Base-by-base conservation (phyloP, 2,113 vertebrate genomes). In the Dolichallabes microphthalmus region DNA sequence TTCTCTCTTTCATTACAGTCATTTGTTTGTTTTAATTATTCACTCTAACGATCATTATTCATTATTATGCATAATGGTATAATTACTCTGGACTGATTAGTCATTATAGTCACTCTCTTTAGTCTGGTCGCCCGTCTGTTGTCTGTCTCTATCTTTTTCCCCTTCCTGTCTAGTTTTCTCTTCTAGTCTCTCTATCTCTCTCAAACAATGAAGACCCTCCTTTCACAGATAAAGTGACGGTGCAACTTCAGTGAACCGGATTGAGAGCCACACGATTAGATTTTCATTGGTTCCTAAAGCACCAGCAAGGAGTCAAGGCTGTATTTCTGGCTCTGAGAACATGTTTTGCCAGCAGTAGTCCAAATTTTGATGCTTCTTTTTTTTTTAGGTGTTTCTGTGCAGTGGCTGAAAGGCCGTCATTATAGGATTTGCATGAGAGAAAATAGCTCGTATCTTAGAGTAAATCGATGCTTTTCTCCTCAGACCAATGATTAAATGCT, bases 11-110 rank as follows among this genome's bases (percentile, higher is more conserved):
- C 58, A 32, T 19, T 60, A 57, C 12, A 32, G 53, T 75, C 57
- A 25, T 68, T 80, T 68, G 12, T 86, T 76, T 68, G 45, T 66
- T 69, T 69, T 32, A 82, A 57, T 75, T 55, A 82, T 75, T 68
- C 50, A 27, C 73, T 76, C 11, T 77, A 52, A 25, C 27, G 13
- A 39, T 86, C 61, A n/a, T 64, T 84, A 55, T n/a, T 77, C 58
- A 78, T 84, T 66, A 78, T 78, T 84, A 35, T 53, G 60, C 83
- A 84, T 84, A 78, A 77, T 76, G 45, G 27, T 77, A 78, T 57
- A 64, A 77, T 84, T 66, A 53, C 74, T 73, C 66, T 73, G 69
- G 63, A 77, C 74, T 55, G 69, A 84, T 77, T 78, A 68, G 45
- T 45, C 50, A 66, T 58, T 68, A 77, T 27, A 78, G 73, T 73